These are phyloP conservation scores for Delichon dasypus DNA, from an alignment of 2,797 vertebrate genomes.

Conservation along the genomic window DNA sequence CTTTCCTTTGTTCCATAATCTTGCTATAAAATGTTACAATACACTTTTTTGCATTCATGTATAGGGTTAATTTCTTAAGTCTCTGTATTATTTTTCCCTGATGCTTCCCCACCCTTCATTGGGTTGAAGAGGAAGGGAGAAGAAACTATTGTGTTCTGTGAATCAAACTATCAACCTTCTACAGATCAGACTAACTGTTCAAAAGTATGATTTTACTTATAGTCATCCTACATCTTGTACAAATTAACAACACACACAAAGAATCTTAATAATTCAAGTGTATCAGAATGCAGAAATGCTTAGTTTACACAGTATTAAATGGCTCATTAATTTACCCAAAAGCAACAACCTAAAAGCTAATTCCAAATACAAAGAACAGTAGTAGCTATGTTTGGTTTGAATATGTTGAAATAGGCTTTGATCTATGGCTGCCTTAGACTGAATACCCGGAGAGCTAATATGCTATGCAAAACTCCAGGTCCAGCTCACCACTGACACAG, in stretches of 20 bases:
- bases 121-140: neutral
- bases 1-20: neutral
- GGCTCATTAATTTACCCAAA: conserved; percentile 1
- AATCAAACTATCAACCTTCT: neutral
- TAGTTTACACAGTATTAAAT: neutral
- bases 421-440: neutral
- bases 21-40: neutral
- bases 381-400: neutral
- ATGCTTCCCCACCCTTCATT: neutral
- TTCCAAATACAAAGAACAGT: conserved; percentile 31
- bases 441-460: neutral
- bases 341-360: neutral
- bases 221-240: neutral
- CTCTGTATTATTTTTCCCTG: neutral
- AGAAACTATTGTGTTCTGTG: neutral
- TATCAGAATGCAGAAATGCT: neutral
- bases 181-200: neutral
- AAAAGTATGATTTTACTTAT: neutral
- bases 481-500: neutral
- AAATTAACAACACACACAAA: neutral
- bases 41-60: neutral
- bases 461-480: neutral
- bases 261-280: neutral
- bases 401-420: neutral
- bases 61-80: neutral